Evolutionary conservation across 2,113 vertebrate species (phyloP), one percentile per base, ranked within the genome.

Genomic region (Amazona guildingii): DNA sequence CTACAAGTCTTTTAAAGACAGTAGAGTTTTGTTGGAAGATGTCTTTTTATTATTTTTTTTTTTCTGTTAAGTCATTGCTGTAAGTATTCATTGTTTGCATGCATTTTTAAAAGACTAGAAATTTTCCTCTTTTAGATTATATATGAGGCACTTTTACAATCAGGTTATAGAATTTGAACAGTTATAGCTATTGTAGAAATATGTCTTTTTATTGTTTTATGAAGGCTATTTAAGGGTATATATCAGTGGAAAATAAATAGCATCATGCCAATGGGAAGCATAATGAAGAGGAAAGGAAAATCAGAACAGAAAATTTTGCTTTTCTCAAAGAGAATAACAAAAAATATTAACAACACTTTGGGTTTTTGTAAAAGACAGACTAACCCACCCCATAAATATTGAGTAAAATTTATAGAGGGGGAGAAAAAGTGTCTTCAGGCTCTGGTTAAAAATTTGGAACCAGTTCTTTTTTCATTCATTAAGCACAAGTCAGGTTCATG

Each of bases 11-110:
- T 95, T 90, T 46, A 95, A 80, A 95, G 86, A 79, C 11, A 24
- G 33, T n/a, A 62, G 20, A 37, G 17, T 67, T 94, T 91, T 96
- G 89, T 74, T 83, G 54, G 73, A 95, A 94, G 37, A 83, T 52
- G 6, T 41, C 4, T 28, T 39, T 17, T 4, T 10, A 11, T 9
- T 13, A 37, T 37, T 29, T 17, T 57, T 37, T 37, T 73, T 64
- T 21, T 27, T 7, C 5, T 52, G 8, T 17, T 62, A 39, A 48
- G 64, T 7, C 54, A 57, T 18, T 85, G 5, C 23, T 79, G 10
- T 19, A 74, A 66, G 20, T 39, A 54, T 66, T 83, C 69, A n/a
- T 64, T 61, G 16, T 62, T 94, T 41, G 31, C 24, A 35, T n/a
- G 27, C 11, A 51, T 61, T 77, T 88, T 80, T 83, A 64, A 67